phyloP scores from a whole-genome alignment of 2,113 vertebrate species.

The Taxidea taxus region DNA sequence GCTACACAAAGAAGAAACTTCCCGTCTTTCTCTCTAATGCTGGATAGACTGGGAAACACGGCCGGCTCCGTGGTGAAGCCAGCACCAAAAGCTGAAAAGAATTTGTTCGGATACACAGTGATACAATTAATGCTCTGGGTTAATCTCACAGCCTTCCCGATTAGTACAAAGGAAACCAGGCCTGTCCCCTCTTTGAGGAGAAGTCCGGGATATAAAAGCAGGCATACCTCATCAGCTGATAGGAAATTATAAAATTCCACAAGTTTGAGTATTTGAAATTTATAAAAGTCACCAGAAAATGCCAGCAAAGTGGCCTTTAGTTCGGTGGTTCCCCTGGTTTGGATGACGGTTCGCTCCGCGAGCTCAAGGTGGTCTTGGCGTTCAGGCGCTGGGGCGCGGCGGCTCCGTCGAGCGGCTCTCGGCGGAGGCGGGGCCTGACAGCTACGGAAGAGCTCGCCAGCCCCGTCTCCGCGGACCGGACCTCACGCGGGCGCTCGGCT shows the following conservation, averaged over 20 bases:
- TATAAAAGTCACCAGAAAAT: slow-evolving; percentile 83
- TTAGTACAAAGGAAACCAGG: slow-evolving; percentile 86
- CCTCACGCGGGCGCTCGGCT: background rate
- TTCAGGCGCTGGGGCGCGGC: background rate
- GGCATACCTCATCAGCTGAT: slow-evolving; percentile 87
- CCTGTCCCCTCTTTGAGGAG: slow-evolving; percentile 85
- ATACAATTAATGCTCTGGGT: slow-evolving; percentile 88
- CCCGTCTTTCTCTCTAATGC: slow-evolving; percentile 81
- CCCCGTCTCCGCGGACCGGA: background rate
- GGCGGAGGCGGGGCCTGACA: background rate
- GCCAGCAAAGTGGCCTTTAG: slow-evolving; percentile 68
- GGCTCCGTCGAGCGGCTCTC: background rate
- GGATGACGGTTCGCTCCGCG: slow-evolving; percentile 43
- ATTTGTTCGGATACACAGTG: slow-evolving; percentile 85
- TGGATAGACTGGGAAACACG: slow-evolving; percentile 79
- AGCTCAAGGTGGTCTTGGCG: slow-evolving; percentile 43
- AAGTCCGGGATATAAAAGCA: slow-evolving; percentile 85
- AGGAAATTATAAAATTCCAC: slow-evolving; percentile 85
- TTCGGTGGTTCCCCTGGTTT: slow-evolving; percentile 74
- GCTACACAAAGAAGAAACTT: slow-evolving; percentile 83
- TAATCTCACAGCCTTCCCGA: slow-evolving; percentile 85
- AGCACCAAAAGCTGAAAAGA: slow-evolving; percentile 80
- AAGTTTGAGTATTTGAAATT: slow-evolving; percentile 75
- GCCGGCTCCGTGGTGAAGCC: slow-evolving; percentile 71
- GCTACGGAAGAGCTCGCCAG: slow-evolving; percentile 5